Evolutionary conservation across 2,113 vertebrate species (phyloP).

Genomic region (Atrichornis clamosus): DNA sequence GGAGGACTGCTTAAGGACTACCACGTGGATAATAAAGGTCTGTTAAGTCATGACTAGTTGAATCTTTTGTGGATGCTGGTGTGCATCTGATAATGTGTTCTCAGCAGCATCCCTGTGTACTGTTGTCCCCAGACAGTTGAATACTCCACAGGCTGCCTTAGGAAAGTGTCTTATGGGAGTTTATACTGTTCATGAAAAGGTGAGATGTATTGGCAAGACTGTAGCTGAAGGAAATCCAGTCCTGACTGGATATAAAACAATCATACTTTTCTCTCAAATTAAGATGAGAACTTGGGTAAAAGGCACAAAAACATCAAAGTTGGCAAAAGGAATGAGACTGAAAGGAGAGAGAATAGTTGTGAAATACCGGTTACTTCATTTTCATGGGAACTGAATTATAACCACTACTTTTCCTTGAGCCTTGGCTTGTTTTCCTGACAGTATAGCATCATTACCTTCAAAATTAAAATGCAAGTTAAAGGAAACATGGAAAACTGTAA

Average conservation of each 20-base stretch:
- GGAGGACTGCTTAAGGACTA: background rate
- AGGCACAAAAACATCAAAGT: background rate
- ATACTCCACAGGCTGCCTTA: background rate
- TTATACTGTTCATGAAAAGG: background rate
- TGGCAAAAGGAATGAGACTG: background rate
- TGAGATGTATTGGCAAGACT: background rate
- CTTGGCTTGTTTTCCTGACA: background rate
- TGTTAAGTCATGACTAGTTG: background rate
- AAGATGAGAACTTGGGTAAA: background rate
- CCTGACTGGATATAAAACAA: background rate
- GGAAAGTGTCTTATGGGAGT: background rate
- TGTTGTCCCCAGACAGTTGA: background rate
- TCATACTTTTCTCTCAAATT: background rate
- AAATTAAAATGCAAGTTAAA: background rate
- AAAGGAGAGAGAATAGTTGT: background rate
- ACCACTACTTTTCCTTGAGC: background rate
- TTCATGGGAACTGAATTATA: background rate
- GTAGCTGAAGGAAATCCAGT: background rate
- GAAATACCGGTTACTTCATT: background rate
- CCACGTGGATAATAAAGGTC: background rate
- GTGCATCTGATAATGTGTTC: background rate
- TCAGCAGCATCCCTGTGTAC: background rate
- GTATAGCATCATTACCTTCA: background rate
- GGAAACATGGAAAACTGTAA: background rate
- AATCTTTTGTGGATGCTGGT: background rate